Base-by-base conservation (phyloP, 2,888 invertebrate species). In the Venusia cambrica region DNA sequence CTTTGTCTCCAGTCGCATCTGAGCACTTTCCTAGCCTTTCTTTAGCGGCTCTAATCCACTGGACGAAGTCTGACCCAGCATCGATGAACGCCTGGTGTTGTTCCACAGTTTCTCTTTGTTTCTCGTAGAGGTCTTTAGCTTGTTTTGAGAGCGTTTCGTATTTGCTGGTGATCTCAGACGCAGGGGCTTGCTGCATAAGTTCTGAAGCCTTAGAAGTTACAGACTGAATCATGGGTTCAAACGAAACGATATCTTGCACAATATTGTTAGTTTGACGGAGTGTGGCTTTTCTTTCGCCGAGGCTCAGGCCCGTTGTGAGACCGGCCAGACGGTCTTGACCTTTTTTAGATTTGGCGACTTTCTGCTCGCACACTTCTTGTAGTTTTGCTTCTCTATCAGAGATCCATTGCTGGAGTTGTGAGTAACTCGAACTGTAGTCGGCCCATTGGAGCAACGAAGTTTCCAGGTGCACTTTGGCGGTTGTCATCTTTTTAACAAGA, bases 191-290 rank as follows among this genome's bases (percentile, higher is more conserved):
- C 80, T 96, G 95, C 79, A 94, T 94, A 54, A 97, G 88, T 79
- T 96, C 96, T 55, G 95, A 96, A 45, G 97, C 97, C 87, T 97
- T 98, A 30, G 94, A 94, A 33, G 96, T 93, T 18, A 97, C 96
- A 20, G 97, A 97, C 73, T 97, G 97, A 58, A 98, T 97, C 95
- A 98, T 97, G 28, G 97, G 97, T 74, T 98, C 97, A 79, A 97
- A 97, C 30, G 97, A 96, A 51, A 97, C 96, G 66, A 98, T 97
- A 79, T 98, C 98, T 84, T 97, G 97, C 20, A 97, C 96, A 65
- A 97, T 95, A 73, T 95, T 96, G 81, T 96, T 96, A 36, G 97
- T 97, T 83, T 96, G 95, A 51, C 97, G 90, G 22, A 97, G 89
- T 59, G 93, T 95, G 3, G 96, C 96, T 77, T 96, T 96, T 33